Evolutionary conservation across 2,113 vertebrate species (phyloP).

Genomic region (Toxotes chatareus): DNA sequence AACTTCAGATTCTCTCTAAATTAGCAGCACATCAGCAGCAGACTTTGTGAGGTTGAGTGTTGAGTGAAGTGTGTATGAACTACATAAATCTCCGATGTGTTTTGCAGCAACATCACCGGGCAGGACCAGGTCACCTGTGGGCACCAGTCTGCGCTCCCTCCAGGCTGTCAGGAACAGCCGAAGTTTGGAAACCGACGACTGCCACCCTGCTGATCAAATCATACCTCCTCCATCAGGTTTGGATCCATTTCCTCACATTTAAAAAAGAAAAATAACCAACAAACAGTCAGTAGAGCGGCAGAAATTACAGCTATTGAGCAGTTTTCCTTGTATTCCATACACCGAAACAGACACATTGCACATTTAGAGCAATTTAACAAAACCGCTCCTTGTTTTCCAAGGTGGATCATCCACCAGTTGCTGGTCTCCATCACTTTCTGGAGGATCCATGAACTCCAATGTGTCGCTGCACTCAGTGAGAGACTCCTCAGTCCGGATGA

Average conservation of each 20-base stretch:
- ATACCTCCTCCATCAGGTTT: constrained; percentile 55
- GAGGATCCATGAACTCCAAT: not conserved
- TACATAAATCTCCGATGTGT: not conserved
- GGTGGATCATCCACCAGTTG: constrained; percentile 36
- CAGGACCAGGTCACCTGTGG: constrained; percentile 47
- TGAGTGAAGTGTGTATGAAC: not conserved
- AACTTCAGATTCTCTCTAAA: not conserved
- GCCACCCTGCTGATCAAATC: constrained; percentile 28
- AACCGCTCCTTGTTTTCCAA: constrained; percentile 6
- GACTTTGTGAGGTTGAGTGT: not conserved
- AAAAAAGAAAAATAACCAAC: not conserved
- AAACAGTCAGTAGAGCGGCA: too few relatives aligned
- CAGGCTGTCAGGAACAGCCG: constrained; percentile 77
- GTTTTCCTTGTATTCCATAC: not conserved
- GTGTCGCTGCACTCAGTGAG: constrained; percentile 1
- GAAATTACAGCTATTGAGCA: too few relatives aligned
- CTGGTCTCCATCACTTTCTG: constrained; percentile 29
- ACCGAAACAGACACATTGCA: not conserved
- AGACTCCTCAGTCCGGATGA: not conserved
- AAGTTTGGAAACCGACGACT: constrained; percentile 56
- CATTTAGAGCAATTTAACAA: not conserved
- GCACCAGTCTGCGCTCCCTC: constrained; percentile 79
- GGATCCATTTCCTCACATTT: not conserved
- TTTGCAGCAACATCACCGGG: constrained; percentile 41
- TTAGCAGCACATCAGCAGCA: not conserved